A percentile compares a stretch with the other conserved stretches of the same genome.
Evolutionary conservation across 1,140 invertebrate species (phyloP).

Genomic region (Hylaeus volcanicus): DNA sequence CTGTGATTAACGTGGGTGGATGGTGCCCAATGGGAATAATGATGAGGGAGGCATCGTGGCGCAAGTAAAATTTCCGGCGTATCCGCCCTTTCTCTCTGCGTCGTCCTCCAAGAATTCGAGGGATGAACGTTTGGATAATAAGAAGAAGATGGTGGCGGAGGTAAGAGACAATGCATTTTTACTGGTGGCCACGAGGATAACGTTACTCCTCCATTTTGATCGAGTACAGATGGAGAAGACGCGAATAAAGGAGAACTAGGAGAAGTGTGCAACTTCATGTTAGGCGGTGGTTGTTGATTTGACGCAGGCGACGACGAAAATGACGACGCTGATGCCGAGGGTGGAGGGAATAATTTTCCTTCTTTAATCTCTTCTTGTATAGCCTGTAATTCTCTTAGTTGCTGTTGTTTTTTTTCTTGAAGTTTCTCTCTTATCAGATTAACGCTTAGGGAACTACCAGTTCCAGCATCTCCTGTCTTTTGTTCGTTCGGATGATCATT

Average conservation of each 20-base stretch:
- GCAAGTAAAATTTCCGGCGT: conserved; percentile 89
- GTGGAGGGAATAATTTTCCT: conserved; percentile 85
- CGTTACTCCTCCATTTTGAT: conserved; percentile 66
- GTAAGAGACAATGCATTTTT: conserved; percentile 78
- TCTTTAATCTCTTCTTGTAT: conserved; percentile 94
- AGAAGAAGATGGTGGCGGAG: conserved; percentile 71
- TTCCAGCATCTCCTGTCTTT: conserved; percentile 85
- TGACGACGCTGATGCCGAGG: conserved; percentile 73
- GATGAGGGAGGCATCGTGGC: conserved; percentile 84
- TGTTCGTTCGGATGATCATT: conserved; percentile 80
- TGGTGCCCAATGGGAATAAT: conserved; percentile 76
- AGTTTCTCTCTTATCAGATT: conserved; percentile 92
- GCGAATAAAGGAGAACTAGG: conserved; percentile 73
- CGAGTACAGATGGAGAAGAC: conserved; percentile 59
- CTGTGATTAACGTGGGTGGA: conserved; percentile 69
- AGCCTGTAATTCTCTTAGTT: conserved; percentile 89
- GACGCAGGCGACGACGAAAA: conserved; percentile 71
- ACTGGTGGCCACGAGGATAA: conserved; percentile 77
- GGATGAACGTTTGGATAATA: conserved; percentile 71
- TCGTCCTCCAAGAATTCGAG: conserved; percentile 70
- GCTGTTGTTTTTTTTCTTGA: conserved; percentile 93
- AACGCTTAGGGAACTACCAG: conserved; percentile 86
- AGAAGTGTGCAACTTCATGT: conserved; percentile 80
- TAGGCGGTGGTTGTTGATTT: conserved; percentile 81
- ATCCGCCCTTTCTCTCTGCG: conserved; percentile 75